phyloP scores from a whole-genome alignment of 2,888 invertebrate genomes.

The Octonoba sinensis region DNA sequence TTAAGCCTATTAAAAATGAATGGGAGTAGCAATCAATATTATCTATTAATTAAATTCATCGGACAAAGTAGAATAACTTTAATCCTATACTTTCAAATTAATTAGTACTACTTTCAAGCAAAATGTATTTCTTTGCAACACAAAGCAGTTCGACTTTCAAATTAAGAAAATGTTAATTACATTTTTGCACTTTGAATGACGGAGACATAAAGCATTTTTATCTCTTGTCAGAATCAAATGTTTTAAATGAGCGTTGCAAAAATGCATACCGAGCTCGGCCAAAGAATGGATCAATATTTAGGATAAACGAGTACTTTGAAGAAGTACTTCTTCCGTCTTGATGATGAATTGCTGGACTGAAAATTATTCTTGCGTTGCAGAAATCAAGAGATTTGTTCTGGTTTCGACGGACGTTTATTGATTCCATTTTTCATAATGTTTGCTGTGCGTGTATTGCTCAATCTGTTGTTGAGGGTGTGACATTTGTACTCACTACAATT shows the following conservation, averaged over 20 bases:
- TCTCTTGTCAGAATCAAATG: slow-evolving; percentile 36
- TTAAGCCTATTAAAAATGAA: slow-evolving; percentile 12
- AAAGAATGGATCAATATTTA: too few relatives aligned
- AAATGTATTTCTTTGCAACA: slow-evolving; percentile 24
- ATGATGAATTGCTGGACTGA: too few relatives aligned
- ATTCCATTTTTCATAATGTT: too few relatives aligned
- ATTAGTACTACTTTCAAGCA: slow-evolving; percentile 21
- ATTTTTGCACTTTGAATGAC: slow-evolving; percentile 8
- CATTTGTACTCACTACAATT: too few relatives aligned
- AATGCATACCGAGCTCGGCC: too few relatives aligned
- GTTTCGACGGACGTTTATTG: too few relatives aligned
- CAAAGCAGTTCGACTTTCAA: slow-evolving; percentile 10
- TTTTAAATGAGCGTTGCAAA: slow-evolving; percentile 13
- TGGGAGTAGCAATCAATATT: slow-evolving; percentile 22
- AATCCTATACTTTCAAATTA: slow-evolving; percentile 35
- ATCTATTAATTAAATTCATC: slow-evolving; percentile 41
- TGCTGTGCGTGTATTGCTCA: too few relatives aligned
- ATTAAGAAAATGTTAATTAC: slow-evolving; percentile 27
- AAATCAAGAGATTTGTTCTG: too few relatives aligned
- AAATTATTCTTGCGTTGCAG: too few relatives aligned
- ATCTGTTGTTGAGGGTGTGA: too few relatives aligned
- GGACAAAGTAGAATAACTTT: slow-evolving; percentile 32
- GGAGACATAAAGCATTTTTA: slow-evolving; percentile 25
- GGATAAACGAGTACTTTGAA: too few relatives aligned
- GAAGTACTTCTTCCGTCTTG: too few relatives aligned